A percentile compares a stretch with the other conserved stretches of the same genome.
phyloP scores from a whole-genome alignment of 2,888 invertebrate species.

The Sinodicranocentrus sp. region DNA sequence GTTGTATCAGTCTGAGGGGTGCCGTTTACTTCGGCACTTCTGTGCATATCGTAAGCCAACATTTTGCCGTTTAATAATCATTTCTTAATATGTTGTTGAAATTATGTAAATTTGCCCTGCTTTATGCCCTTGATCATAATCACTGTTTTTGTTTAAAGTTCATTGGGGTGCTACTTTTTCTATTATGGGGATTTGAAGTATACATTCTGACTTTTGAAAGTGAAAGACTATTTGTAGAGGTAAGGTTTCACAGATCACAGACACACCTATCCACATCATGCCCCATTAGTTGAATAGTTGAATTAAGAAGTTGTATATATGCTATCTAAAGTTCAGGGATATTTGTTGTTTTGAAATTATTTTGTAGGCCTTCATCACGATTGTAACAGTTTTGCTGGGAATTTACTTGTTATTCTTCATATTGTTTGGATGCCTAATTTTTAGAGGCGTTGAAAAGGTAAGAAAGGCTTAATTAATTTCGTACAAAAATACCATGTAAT shows the following conservation, averaged over 20 bases:
- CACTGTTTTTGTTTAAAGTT: too few species aligned
- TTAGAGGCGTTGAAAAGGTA: constrained; percentile 65
- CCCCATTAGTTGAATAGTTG: too few species aligned
- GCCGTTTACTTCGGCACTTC: constrained; percentile 68
- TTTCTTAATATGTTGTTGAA: too few species aligned
- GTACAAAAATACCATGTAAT: neutral
- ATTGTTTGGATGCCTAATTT: constrained; percentile 61
- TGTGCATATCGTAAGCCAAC: constrained; percentile 66
- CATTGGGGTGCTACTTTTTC: constrained; percentile 38
- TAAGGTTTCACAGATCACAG: too few species aligned
- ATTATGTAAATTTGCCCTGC: too few species aligned
- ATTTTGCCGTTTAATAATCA: neutral
- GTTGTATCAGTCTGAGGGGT: constrained; percentile 47
- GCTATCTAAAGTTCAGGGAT: too few species aligned
- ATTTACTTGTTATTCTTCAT: constrained; percentile 60
- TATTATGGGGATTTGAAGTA: constrained; percentile 55
- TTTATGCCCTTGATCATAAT: too few species aligned
- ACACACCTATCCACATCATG: too few species aligned
- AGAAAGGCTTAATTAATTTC: neutral
- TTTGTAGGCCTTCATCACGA: constrained; percentile 57
- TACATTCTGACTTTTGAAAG: constrained; percentile 44
- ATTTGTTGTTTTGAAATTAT: too few species aligned
- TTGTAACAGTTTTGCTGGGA: constrained; percentile 49
- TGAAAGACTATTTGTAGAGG: constrained; percentile 39
- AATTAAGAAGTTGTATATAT: too few species aligned